These are phyloP conservation scores for Caenorhabditis sp. DNA, from an alignment of 2,888 invertebrate species.

Conservation along the genomic window DNA sequence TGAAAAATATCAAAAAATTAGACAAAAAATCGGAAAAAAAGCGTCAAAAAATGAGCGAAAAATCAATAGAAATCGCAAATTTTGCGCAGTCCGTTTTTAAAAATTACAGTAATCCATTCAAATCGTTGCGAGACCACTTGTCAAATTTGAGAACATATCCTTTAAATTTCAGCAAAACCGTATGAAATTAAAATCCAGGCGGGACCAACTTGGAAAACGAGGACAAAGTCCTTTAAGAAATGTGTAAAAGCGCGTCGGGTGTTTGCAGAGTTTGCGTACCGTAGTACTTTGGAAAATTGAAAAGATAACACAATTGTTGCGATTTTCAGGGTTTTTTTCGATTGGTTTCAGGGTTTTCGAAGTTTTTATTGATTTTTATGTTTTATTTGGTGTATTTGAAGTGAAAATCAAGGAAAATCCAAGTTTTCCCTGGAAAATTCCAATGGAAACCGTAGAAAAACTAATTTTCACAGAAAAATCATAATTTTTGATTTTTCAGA, in stretches of 20 bases:
- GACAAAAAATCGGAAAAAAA: too few relatives aligned
- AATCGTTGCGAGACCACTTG: slow-evolving; percentile 25
- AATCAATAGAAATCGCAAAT: background rate
- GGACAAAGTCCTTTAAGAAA: background rate
- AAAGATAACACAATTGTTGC: background rate
- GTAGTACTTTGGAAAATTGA: background rate
- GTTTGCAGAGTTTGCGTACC: slow-evolving; percentile 25
- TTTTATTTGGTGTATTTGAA: too few relatives aligned
- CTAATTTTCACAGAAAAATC: too few relatives aligned
- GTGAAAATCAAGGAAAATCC: too few relatives aligned
- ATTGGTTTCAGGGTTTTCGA: background rate
- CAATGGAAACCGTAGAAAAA: background rate
- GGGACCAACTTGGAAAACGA: slow-evolving; percentile 2
- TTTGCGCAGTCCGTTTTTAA: slow-evolving; percentile 18
- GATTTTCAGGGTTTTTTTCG: background rate
- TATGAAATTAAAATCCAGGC: slow-evolving; percentile 10
- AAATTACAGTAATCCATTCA: slow-evolving; percentile 16
- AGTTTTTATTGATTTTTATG: background rate
- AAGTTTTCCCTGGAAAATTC: too few relatives aligned
- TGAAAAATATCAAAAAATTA: background rate
- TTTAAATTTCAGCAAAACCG: slow-evolving; percentile 11
- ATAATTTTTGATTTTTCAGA: slow-evolving; percentile 19
- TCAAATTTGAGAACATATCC: slow-evolving; percentile 4
- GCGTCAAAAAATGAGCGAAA: background rate
- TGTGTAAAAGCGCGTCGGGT: slow-evolving; percentile 32